Evolutionary conservation across 2,797 vertebrate species (phyloP).

Genomic region (Silurus aristotelis): DNA sequence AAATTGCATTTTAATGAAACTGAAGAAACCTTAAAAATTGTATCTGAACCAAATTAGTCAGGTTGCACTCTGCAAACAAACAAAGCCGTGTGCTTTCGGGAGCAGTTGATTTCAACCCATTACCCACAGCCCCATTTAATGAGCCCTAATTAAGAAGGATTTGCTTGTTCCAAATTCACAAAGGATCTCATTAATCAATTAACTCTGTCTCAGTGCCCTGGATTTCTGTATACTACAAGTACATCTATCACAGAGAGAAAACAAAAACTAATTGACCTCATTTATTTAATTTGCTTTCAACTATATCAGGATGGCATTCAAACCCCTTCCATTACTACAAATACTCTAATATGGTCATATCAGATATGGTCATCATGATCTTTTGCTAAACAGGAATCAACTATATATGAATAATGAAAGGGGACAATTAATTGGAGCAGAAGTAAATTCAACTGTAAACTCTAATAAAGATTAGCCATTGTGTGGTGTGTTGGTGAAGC

Average conservation of each 20-base stretch:
- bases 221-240: slow-evolving; percentile 24
- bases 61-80: not conserved
- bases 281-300: slow-evolving; percentile 41
- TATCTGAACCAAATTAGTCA: not conserved
- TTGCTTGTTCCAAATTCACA: slow-evolving; percentile 30
- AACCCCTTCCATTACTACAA: slow-evolving; percentile 26
- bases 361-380: not conserved
- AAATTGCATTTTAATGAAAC: not conserved
- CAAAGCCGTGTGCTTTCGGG: not conserved
- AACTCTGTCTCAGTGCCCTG: slow-evolving; percentile 21
- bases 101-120: slow-evolving; percentile 13
- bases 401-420: not conserved
- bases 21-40: not conserved
- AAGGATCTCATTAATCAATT: slow-evolving; percentile 48
- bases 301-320: slow-evolving; percentile 31
- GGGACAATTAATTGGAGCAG: not conserved
- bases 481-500: not conserved
- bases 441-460: not conserved
- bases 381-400: not conserved
- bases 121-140: slow-evolving; percentile 34
- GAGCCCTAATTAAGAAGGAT: slow-evolving; percentile 44
- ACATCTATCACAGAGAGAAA: slow-evolving; percentile 36
- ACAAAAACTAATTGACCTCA: slow-evolving; percentile 47
- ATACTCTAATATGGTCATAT: slow-evolving; percentile 24
- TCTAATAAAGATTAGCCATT: not conserved